These are phyloP conservation scores for Cottus gobio DNA, from an alignment of 2,113 vertebrate species.

Conservation along the genomic window DNA sequence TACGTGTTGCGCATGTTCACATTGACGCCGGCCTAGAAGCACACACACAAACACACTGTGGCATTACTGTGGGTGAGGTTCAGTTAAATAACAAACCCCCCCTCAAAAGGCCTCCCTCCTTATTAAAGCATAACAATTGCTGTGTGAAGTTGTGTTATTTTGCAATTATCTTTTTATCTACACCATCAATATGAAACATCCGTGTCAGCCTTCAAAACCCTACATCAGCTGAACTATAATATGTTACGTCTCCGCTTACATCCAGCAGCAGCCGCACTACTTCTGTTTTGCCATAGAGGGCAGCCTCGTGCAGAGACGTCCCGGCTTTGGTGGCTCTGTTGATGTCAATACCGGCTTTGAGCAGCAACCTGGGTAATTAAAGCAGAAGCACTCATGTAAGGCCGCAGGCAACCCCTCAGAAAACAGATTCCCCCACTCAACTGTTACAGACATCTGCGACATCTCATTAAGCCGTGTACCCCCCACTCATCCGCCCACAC, in stretches of 20 bases:
- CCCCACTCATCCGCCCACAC: slow-evolving; percentile 16
- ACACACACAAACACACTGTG: slow-evolving; percentile 26
- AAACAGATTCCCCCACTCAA: slow-evolving; percentile 19
- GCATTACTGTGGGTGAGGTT: background rate
- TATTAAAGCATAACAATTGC: slow-evolving; percentile 50
- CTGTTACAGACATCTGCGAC: slow-evolving; percentile 48
- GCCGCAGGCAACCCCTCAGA: slow-evolving; percentile 3
- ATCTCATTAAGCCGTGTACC: slow-evolving; percentile 40
- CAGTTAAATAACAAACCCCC: slow-evolving; percentile 53
- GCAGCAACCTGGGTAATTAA: slow-evolving; percentile 89
- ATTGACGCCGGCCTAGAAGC: slow-evolving; percentile 88
- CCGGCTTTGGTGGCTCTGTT: slow-evolving; percentile 93
- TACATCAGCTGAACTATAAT: background rate
- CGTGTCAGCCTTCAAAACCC: background rate
- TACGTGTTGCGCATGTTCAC: slow-evolving; percentile 97
- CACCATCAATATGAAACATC: background rate
- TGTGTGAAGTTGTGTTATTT: background rate
- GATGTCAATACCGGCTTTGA: slow-evolving; percentile 94
- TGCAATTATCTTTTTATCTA: background rate
- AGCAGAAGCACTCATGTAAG: slow-evolving; percentile 46
- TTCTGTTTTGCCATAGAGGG: slow-evolving; percentile 93
- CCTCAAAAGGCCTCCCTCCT: slow-evolving; percentile 21
- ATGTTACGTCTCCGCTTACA: slow-evolving; percentile 84
- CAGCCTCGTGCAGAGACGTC: slow-evolving; percentile 92
- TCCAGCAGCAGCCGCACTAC: slow-evolving; percentile 93